Conservation (phyloP, 2,888 invertebrate species). For the Lingula anatina region DNA sequence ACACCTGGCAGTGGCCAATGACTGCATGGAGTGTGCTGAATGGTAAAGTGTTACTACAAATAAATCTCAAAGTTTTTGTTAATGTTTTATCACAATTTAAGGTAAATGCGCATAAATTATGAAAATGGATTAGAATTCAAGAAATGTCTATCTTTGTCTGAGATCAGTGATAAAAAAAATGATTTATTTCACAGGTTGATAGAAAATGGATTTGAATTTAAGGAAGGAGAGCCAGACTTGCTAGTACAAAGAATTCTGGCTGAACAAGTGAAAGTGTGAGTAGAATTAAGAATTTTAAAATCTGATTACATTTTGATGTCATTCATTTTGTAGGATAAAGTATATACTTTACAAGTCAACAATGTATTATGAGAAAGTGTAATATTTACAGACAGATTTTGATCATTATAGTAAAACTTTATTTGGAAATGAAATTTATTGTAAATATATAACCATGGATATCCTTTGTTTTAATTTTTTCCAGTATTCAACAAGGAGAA, state of each 20-base stretch:
- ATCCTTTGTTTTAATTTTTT: background rate
- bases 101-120: background rate
- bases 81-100: background rate
- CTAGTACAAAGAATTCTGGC: conserved; percentile 41
- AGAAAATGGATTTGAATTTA: conserved; percentile 38
- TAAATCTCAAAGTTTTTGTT: background rate
- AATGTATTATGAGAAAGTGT: no score
- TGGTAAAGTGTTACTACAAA: conserved; percentile 36
- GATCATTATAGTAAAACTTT: no score
- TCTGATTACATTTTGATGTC: background rate
- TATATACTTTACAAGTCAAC: no score
- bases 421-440: no score
- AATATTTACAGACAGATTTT: no score
- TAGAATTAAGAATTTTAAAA: background rate
- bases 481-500: conserved; percentile 23
- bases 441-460: no score
- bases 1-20: conserved; percentile 43
- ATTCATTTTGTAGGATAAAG: no score
- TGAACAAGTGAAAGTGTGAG: conserved; percentile 44
- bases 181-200: conserved; percentile 45
- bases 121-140: background rate
- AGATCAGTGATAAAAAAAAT: no score
- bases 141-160: background rate
- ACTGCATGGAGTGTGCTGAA: conserved; percentile 36
- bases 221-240: conserved; percentile 40